Base-by-base conservation (phyloP, 2,113 vertebrate species). In the Propithecus coquereli region DNA sequence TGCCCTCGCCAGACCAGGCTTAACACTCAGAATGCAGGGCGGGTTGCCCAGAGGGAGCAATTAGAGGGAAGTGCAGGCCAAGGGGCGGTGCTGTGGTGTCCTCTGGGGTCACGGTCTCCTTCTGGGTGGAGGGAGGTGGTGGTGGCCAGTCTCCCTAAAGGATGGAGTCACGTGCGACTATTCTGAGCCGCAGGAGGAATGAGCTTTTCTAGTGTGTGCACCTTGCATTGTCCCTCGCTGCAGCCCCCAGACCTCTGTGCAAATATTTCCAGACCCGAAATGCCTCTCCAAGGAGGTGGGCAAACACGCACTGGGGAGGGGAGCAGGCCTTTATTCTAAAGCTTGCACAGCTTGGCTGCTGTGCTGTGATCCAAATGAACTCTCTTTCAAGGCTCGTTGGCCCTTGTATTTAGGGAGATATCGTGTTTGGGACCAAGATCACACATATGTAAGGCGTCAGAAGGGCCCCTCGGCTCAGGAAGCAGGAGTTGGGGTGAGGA, bases 311-410 rank as follows among this genome's bases (percentile, higher is more conserved):
- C 11, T 14, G 18, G 22, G 32, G 32, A 50, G 13, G 32, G 34
- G 63, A 27, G 14, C 22, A 17, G 9, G 14, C 34, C 10, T 20
- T 7, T 18, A 2, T 16, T 40, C 27, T 23, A 47, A 47, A 23
- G 40, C 20, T 1, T 25, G 65, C 77, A n/a, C 3, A 22, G 5
- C 30, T 30, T 0, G 3, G 23, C 0, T 0, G 16, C 40, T 34
- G 20, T 3, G 6, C n/a, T 4, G 3, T 54, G 65, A 25, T 16
- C 6, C 25, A 11, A 23, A 30, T 13, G 23, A n/a, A 3, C 59
- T 12, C 10, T n/a, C 27, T 34, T 65, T 43, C 8, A 66, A 63
- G 43, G 8, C 7, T 18, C 16, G 14, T 3, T 22, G 34, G 43
- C 43, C 43, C 90, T 50, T 52, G 37, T 34, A 4, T 63, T 8